These are phyloP conservation scores for Botrylloides violaceus DNA, from an alignment of 23 tunicate genomes.

Conservation along the genomic window DNA sequence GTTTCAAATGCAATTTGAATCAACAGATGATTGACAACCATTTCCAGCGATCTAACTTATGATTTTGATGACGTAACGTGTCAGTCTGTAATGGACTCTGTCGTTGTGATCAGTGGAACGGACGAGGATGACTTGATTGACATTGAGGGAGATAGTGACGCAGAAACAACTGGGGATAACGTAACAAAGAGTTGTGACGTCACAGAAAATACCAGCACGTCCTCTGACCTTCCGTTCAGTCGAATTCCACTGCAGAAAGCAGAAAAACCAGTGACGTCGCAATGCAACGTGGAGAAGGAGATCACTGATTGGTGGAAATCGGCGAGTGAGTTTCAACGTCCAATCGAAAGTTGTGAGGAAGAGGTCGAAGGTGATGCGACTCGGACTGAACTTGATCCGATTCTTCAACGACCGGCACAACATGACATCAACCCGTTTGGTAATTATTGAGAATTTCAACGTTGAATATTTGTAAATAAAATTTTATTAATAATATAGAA, in stretches of 20 bases:
- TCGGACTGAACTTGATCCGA: too few relatives aligned
- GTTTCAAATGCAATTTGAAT: too few relatives aligned
- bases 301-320: constrained; percentile 7
- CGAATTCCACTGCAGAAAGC: background rate
- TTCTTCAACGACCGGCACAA: too few relatives aligned
- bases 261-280: background rate
- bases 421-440: too few relatives aligned
- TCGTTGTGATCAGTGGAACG: background rate
- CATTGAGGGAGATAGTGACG: constrained; percentile 8
- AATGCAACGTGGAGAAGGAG: background rate
- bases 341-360: background rate
- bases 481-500: too few relatives aligned
- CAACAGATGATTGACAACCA: too few relatives aligned
- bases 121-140: constrained; percentile 20
- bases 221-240: constrained; percentile 6
- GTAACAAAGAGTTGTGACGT: too few relatives aligned
- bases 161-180: background rate
- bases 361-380: background rate
- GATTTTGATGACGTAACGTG: too few relatives aligned
- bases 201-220: too few relatives aligned
- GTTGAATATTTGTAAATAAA: too few relatives aligned
- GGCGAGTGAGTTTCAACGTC: background rate
- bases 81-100: constrained; percentile 6
- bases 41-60: too few relatives aligned
- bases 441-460: too few relatives aligned